Evolutionary conservation across 2,888 invertebrate species (phyloP), one percentile per base, ranked within the genome.

Genomic region (Lamellibrachia satsuma): DNA sequence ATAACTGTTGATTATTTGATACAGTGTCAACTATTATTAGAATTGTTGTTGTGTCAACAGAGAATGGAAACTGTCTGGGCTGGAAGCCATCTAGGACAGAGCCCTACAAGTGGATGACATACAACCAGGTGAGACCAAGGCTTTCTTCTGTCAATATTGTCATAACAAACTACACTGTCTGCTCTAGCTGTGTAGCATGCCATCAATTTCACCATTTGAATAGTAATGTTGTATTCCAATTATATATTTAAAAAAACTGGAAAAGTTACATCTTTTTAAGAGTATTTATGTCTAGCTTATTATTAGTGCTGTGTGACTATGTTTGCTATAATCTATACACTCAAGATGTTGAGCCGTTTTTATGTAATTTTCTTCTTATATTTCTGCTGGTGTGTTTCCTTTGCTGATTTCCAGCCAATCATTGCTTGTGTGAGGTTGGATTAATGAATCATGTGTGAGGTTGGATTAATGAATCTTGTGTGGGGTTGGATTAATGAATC

Each of bases 11-110:
- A 22, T 75, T 75, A 75, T 75, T 75, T 75, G 75, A 75, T 15
- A 75, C 22, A 75, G 75, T 75, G 75, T 75, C 22, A 57, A 11
- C 11, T 57, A 2, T 8, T 57, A 22, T 75, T 75, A 75, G 22
- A 75, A 3, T 22, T 75, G 75, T 75, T 75, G 75, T 75, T 75
- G 4, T 75, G 75, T 75, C n/a, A 15, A 22, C 93, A 94, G 94
- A 93, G n/a, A 93, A 94, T 92, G 94, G 94, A 52, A 93, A 92
- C 22, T 94, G 93, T 92, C 91, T 94, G 22, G 99, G 99, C 93
- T 91, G 75, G 75, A 75, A 75, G 75, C 75, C 75, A 22, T 75
- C 75, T n/a, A 75, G n/a, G 75, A 22, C 22, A n/a, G 75, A 75
- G 22, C 75, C 75, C 15, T 91, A 91, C 91, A 52, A 57, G 39